These are phyloP conservation scores for Brachypalpus laphriformis DNA, from an alignment of 2,888 invertebrate species.

Conservation along the genomic window DNA sequence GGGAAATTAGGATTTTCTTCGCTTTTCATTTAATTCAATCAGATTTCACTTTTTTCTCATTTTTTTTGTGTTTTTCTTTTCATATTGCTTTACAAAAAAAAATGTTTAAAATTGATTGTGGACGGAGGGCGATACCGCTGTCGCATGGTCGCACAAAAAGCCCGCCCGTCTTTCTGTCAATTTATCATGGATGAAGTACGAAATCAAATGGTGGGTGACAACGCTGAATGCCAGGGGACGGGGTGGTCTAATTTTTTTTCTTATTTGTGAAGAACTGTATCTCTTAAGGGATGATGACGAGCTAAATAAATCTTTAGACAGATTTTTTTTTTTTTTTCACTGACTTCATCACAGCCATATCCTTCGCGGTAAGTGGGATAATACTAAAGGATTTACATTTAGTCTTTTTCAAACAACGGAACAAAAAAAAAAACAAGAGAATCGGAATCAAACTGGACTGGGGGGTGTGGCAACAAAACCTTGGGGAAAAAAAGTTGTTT, in stretches of 20 bases:
- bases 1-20: slow-evolving; percentile 72
- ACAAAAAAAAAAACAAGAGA: slow-evolving; percentile 21
- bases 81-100: slow-evolving; percentile 15
- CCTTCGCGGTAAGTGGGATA: slow-evolving; percentile 72
- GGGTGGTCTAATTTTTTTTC: slow-evolving; percentile 8
- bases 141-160: slow-evolving; percentile 46
- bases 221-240: slow-evolving; percentile 5
- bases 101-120: slow-evolving; percentile 57
- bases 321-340: slow-evolving; percentile 8
- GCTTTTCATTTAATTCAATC: slow-evolving; percentile 73
- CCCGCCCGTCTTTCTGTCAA: slow-evolving; percentile 76
- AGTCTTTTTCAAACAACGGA: slow-evolving; percentile 61
- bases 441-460: slow-evolving; percentile 1
- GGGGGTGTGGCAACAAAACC: slow-evolving; percentile 7
- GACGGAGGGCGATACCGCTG: slow-evolving; percentile 37
- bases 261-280: background rate
- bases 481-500: slow-evolving; percentile 12
- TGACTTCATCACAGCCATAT: slow-evolving; percentile 68
- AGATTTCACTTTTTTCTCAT: slow-evolving; percentile 59
- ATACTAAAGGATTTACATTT: slow-evolving; percentile 67
- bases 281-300: slow-evolving; percentile 8
- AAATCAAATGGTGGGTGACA: slow-evolving; percentile 81
- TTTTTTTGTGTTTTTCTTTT: slow-evolving; percentile 33
- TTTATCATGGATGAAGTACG: slow-evolving; percentile 80
- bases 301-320: background rate